A percentile compares a stretch with the other conserved stretches of the same genome.
phyloP scores from a whole-genome alignment of 2,113 vertebrate species.

The Eurystomus gularis region DNA sequence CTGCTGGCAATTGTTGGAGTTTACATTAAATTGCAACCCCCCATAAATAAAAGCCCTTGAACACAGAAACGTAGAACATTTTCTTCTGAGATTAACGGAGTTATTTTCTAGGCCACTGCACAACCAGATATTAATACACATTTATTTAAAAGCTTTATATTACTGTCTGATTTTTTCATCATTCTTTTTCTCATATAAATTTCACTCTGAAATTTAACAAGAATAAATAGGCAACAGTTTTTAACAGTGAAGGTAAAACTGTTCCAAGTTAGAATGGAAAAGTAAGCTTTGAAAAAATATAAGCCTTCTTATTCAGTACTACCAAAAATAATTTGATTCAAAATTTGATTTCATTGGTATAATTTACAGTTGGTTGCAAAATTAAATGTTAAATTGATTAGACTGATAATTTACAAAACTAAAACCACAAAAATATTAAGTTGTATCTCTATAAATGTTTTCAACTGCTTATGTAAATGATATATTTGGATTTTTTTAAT shows the following conservation, averaged over 20 bases:
- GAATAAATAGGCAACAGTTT: neutral
- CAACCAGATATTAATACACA: neutral
- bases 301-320: neutral
- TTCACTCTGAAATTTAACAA: neutral
- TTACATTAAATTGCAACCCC: neutral
- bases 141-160: neutral
- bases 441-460: neutral
- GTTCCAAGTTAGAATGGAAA: neutral
- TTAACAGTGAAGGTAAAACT: neutral
- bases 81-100: slow-evolving; percentile 16
- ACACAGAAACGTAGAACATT: neutral
- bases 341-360: neutral
- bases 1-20: neutral
- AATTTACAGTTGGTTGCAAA: neutral
- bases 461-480: neutral
- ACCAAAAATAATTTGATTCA: neutral
- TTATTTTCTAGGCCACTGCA: neutral
- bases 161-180: neutral
- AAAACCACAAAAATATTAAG: neutral
- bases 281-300: neutral
- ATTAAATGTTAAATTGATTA: neutral
- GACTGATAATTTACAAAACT: neutral
- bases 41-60: neutral
- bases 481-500: neutral
- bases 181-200: neutral